Conservation (phyloP, 2,113 vertebrate species). For the Thymallus thymallus region DNA sequence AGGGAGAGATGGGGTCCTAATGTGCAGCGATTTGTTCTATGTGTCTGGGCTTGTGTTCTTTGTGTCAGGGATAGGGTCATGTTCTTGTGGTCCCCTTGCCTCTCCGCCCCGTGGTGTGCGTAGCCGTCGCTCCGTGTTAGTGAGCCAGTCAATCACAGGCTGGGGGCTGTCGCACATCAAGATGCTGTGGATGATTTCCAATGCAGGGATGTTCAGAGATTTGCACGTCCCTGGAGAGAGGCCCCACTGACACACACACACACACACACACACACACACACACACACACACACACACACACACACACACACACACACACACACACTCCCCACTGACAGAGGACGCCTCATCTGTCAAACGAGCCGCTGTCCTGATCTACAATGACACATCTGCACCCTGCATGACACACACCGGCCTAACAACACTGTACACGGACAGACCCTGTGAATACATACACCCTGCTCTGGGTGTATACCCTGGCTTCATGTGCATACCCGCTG, state of each 20-base stretch:
- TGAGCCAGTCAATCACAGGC: slow-evolving; percentile 68
- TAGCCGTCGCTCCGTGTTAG: slow-evolving; percentile 65
- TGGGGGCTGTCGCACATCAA: slow-evolving; percentile 67
- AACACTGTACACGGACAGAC: slow-evolving; percentile 42
- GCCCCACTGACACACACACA: slow-evolving; percentile 34
- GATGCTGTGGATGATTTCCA: slow-evolving; percentile 68
- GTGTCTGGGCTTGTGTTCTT: slow-evolving; percentile 47
- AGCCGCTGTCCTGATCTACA: slow-evolving; percentile 50
- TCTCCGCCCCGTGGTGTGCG: slow-evolving; percentile 38
- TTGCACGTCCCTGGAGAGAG: slow-evolving; percentile 58
- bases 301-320: too few species aligned
- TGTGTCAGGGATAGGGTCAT: slow-evolving; percentile 32
- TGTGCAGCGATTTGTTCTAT: slow-evolving; percentile 51
- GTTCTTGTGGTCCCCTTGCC: slow-evolving; percentile 44
- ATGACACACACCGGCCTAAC: slow-evolving; percentile 35
- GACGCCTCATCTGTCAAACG: slow-evolving; percentile 69
- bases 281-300: slow-evolving; percentile 5
- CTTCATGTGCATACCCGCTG: slow-evolving; percentile 34
- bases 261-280: slow-evolving; percentile 1
- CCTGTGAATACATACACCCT: slow-evolving; percentile 28
- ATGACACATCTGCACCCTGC: slow-evolving; percentile 60
- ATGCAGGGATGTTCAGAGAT: slow-evolving; percentile 63
- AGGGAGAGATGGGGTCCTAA: slow-evolving; percentile 49
- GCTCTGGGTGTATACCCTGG: slow-evolving; percentile 18
- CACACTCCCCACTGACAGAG: slow-evolving; percentile 47